Conservation (phyloP, 2,113 vertebrate genomes). For the Gasterosteus aculeatus region DNA sequence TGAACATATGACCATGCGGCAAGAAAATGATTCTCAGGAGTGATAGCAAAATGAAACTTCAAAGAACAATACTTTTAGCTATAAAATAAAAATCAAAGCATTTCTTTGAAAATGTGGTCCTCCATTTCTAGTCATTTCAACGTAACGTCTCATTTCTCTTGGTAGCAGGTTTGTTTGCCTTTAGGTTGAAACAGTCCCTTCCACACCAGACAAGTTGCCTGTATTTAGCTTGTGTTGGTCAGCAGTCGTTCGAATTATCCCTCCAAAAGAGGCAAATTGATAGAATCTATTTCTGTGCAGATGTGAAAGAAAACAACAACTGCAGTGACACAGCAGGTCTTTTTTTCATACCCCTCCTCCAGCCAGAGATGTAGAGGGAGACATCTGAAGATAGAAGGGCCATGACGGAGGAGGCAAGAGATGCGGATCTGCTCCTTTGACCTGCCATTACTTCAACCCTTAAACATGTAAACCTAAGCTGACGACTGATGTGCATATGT, state of each 20-base stretch:
- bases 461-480: slow-evolving; percentile 48
- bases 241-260: slow-evolving; percentile 40
- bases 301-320: slow-evolving; percentile 22
- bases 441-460: slow-evolving; percentile 26
- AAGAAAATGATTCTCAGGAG: neutral
- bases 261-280: slow-evolving; percentile 45
- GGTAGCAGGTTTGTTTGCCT: slow-evolving; percentile 15
- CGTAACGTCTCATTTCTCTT: slow-evolving; percentile 8
- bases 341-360: neutral
- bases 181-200: slow-evolving; percentile 10
- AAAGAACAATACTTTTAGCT: slow-evolving; percentile 20
- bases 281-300: slow-evolving; percentile 40
- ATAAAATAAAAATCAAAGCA: neutral
- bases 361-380: neutral
- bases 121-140: neutral
- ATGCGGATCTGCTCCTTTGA: slow-evolving; percentile 25
- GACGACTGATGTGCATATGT: slow-evolving; percentile 42
- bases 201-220: slow-evolving; percentile 34
- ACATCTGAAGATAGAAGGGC: neutral
- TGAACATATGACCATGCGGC: neutral
- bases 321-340: slow-evolving; percentile 13
- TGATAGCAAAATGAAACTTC: slow-evolving; percentile 24
- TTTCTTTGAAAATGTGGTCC: neutral
- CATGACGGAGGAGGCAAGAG: neutral
- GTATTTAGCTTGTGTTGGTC: slow-evolving; percentile 28